Evolutionary conservation across 2,888 invertebrate species (phyloP).

Genomic region (Drosophila putrida): DNA sequence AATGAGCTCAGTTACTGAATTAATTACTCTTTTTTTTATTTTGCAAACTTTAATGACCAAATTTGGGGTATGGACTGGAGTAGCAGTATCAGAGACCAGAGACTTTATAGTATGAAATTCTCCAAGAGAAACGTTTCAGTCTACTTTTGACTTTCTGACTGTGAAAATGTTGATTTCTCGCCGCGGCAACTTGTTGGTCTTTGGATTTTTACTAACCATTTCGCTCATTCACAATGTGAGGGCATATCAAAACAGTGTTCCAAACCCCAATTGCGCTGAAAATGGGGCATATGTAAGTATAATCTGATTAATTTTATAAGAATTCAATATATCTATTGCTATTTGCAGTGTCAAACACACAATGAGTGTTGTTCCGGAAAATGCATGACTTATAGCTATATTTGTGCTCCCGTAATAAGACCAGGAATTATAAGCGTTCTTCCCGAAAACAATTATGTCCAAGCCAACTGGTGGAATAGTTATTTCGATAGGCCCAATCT

Average conservation of each 20-base stretch:
- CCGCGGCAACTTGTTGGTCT: constrained; percentile 22
- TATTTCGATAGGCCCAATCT: not conserved
- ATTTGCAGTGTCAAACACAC: constrained; percentile 80
- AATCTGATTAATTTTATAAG: not conserved
- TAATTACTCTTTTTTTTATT: constrained; percentile 19
- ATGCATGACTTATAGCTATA: constrained; percentile 78
- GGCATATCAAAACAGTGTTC: constrained; percentile 9
- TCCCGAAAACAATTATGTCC: not conserved
- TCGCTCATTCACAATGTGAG: constrained; percentile 2
- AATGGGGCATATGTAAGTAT: constrained; percentile 76
- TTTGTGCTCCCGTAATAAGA: constrained; percentile 59
- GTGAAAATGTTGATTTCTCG: constrained; percentile 55
- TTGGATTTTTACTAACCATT: constrained; percentile 42
- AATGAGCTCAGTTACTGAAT: constrained; percentile 8
- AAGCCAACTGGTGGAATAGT: not conserved
- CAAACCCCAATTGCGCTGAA: constrained; percentile 49
- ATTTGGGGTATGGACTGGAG: constrained; percentile 4
- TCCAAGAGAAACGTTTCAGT: constrained; percentile 57
- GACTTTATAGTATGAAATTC: constrained; percentile 36
- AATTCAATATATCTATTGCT: not conserved
- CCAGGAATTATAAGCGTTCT: not conserved
- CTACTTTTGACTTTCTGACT: constrained; percentile 37
- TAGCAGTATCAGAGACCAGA: constrained; percentile 6
- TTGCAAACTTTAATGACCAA: constrained; percentile 17
- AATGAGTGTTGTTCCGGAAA: constrained; percentile 83